phyloP scores from a whole-genome alignment of 2,113 vertebrate genomes.

The Myiozetetes cayanensis region DNA sequence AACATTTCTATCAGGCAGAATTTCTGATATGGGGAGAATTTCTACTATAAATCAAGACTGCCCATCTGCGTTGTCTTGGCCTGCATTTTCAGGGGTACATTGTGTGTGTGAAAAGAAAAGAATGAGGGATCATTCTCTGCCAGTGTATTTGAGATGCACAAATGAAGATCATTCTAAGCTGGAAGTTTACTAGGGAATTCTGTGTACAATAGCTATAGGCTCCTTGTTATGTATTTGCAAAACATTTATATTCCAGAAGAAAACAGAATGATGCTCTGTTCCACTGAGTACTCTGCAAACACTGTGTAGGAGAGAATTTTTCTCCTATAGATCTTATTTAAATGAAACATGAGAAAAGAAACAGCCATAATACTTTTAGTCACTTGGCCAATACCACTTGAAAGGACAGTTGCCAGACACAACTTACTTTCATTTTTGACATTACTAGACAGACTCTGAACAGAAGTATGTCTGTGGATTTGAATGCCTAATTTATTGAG shows the following conservation, averaged over 20 bases:
- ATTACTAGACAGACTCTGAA: background rate
- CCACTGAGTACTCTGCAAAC: background rate
- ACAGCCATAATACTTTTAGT: background rate
- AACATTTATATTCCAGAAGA: background rate
- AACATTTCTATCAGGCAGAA: background rate
- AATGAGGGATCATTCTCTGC: background rate
- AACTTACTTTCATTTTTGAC: background rate
- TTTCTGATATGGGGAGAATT: background rate
- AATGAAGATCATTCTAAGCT: background rate
- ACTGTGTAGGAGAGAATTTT: background rate
- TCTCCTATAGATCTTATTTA: background rate
- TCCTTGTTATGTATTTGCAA: background rate
- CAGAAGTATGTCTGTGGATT: background rate
- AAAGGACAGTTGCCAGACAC: background rate
- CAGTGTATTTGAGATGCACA: background rate
- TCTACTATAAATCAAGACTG: background rate
- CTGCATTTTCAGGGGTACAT: background rate
- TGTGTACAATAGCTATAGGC: background rate
- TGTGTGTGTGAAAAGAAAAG: accelerated
- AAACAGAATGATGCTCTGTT: background rate
- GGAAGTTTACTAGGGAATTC: background rate
- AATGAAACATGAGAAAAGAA: background rate
- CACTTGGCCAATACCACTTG: background rate
- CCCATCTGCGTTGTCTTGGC: too few species aligned
- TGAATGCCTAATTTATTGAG: background rate